Evolutionary conservation across 2,888 invertebrate genomes (phyloP).

Genomic region (Hylaea fasciaria): DNA sequence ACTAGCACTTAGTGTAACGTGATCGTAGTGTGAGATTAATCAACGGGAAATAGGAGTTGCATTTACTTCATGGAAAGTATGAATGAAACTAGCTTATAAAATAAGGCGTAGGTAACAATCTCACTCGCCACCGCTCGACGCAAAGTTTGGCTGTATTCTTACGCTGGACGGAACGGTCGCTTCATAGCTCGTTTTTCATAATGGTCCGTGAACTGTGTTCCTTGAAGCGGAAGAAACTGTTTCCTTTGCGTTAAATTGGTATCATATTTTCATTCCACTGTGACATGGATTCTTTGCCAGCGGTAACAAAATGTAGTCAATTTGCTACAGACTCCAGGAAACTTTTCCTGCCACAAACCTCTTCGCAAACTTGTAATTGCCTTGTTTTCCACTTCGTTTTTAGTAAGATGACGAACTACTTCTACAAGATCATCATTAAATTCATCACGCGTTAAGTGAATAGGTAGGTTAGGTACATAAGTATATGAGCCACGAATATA

Average conservation of each 20-base stretch:
- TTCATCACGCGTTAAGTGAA: conserved; percentile 31
- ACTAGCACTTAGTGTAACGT: neutral
- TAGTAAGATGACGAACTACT: conserved; percentile 68
- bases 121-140: conserved; percentile 1
- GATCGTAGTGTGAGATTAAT: conserved; percentile 3
- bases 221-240: conserved; percentile 47
- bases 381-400: conserved; percentile 71
- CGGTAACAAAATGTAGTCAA: conserved; percentile 73
- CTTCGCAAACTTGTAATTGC: conserved; percentile 70
- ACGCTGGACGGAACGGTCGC: conserved; percentile 23
- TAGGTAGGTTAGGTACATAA: conserved; percentile 27
- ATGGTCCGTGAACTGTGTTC: conserved; percentile 39
- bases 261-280: conserved; percentile 51
- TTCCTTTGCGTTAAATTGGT: conserved; percentile 48
- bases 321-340: conserved; percentile 64
- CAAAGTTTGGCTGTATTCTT: conserved; percentile 27
- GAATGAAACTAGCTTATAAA: conserved; percentile 5
- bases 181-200: conserved; percentile 46
- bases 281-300: conserved; percentile 42
- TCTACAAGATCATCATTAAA: conserved; percentile 62
- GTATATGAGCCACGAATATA: conserved; percentile 14
- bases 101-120: too few relatives aligned
- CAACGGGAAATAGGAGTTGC: neutral
- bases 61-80: too few relatives aligned
- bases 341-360: conserved; percentile 60